Percentiles rank a stretch among this genome's conserved stretches.
Evolutionary conservation across 2,797 vertebrate species (phyloP).

Genomic region (Semaprochilodus insignis): DNA sequence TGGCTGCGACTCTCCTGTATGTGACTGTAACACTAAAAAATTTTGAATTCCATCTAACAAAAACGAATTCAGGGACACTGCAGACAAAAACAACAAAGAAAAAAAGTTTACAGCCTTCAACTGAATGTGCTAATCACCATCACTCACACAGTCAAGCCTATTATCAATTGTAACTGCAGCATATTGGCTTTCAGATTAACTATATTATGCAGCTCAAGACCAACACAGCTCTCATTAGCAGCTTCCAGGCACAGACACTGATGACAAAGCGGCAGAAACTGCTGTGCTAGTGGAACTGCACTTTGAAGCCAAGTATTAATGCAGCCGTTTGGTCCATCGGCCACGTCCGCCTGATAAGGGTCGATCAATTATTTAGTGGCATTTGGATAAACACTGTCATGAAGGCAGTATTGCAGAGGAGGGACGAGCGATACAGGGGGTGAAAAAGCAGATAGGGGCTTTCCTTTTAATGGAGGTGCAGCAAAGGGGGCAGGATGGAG

Average conservation of each 20-base stretch:
- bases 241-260: not conserved
- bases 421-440: not conserved
- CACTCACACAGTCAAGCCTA: not conserved
- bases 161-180: not conserved
- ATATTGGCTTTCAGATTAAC: not conserved
- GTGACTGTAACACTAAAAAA: no score
- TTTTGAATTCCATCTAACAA: no score
- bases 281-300: not conserved
- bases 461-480: conserved; percentile 20
- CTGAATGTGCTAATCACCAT: not conserved
- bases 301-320: not conserved
- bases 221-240: not conserved
- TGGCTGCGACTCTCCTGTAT: not conserved
- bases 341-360: not conserved
- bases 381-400: conserved; percentile 43
- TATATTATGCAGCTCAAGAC: not conserved
- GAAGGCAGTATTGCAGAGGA: conserved; percentile 41
- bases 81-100: no score
- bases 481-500: conserved; percentile 29
- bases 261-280: not conserved
- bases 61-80: no score
- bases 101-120: no score
- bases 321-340: not conserved
- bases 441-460: conserved; percentile 1
- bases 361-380: not conserved